Conservation (phyloP, 2,888 invertebrate genomes). For the Caenorhabditis parvicauda region DNA sequence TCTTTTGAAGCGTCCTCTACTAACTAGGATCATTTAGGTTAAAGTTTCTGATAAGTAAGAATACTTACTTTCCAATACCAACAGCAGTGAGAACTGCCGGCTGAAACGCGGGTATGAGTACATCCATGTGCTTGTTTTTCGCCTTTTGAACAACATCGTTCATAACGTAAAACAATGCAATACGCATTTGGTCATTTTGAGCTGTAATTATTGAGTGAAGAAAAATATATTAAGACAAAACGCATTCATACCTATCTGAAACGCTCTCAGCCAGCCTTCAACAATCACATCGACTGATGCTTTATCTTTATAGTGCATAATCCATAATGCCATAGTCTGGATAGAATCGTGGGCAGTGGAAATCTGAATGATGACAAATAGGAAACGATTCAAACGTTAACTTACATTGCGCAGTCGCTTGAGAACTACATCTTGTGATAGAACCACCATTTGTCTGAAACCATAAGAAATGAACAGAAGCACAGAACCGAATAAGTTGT, state of each 20-base stretch:
- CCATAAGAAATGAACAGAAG: too few species aligned
- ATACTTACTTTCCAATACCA: constrained; percentile 27
- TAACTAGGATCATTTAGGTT: background rate
- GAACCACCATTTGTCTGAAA: constrained; percentile 26
- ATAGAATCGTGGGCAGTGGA: constrained; percentile 38
- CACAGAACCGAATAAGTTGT: too few species aligned
- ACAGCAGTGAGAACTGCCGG: constrained; percentile 38
- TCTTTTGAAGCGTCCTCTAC: background rate
- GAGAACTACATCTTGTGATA: constrained; percentile 28
- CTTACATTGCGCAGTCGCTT: constrained; percentile 30
- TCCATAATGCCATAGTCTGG: constrained; percentile 53
- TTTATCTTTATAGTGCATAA: constrained; percentile 54
- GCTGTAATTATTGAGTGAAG: constrained; percentile 10
- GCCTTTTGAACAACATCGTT: constrained; percentile 96
- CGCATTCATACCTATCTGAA: constrained; percentile 37
- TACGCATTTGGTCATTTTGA: constrained; percentile 54
- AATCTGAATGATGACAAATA: background rate
- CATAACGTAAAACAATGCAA: constrained; percentile 94
- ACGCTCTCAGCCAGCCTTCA: constrained; percentile 51
- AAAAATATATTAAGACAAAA: background rate
- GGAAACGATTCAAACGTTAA: constrained; percentile 4
- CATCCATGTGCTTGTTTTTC: constrained; percentile 43
- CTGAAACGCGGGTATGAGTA: constrained; percentile 36
- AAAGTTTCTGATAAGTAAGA: too few species aligned
- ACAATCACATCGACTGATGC: constrained; percentile 48